Percentiles rank a stretch among this genome's conserved stretches.
Evolutionary conservation across 2,797 vertebrate species (phyloP).

Genomic region (Leontopithecus rosalia): DNA sequence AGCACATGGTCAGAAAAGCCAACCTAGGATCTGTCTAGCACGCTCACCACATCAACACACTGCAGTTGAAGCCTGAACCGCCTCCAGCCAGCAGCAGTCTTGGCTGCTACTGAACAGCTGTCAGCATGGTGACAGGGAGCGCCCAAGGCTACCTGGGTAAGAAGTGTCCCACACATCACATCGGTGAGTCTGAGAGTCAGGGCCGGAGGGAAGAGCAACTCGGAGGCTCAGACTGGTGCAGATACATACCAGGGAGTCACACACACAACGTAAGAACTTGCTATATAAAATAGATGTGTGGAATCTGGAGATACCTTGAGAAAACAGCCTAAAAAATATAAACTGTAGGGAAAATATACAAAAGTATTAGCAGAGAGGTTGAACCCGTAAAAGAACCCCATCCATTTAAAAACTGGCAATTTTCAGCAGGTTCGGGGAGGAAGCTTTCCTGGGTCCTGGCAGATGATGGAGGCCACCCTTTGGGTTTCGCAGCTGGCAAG

Average conservation of each 20-base stretch:
- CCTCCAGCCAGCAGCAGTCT: not conserved
- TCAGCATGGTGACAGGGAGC: not conserved
- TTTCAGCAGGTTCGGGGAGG: not conserved
- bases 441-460: accelerated
- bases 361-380: slow-evolving; percentile 31
- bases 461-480: accelerated
- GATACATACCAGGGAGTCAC: not conserved
- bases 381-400: not conserved
- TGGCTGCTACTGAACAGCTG: not conserved
- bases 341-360: slow-evolving; percentile 69
- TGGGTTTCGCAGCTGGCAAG: not conserved
- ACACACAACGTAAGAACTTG: not conserved
- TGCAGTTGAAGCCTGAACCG: not conserved
- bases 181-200: not conserved
- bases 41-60: not conserved
- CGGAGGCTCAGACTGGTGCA: slow-evolving; percentile 25
- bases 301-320: slow-evolving; percentile 43
- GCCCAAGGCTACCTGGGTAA: not conserved
- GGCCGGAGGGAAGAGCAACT: not conserved
- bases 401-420: accelerated
- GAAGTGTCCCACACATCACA: not conserved
- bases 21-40: slow-evolving; percentile 18
- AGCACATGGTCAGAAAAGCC: not conserved
- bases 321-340: slow-evolving; percentile 76
- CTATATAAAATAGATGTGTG: slow-evolving; percentile 33